Percentiles rank a stretch among this genome's conserved stretches.
Conservation (phyloP, 2,888 invertebrate genomes). For the Helobdella robusta region DNA sequence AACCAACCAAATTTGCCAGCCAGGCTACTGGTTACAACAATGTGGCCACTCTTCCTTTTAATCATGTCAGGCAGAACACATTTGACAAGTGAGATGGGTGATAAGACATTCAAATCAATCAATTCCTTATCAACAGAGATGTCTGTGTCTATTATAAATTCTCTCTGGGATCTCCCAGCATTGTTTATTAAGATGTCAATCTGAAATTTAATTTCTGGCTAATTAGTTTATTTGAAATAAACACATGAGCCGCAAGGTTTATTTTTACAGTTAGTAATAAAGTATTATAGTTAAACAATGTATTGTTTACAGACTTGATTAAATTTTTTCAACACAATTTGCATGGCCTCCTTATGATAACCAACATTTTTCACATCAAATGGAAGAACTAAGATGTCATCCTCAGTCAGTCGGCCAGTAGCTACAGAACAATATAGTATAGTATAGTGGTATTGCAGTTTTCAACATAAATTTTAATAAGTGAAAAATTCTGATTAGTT, state of each 20-base stretch:
- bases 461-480: no score
- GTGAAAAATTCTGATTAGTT: no score
- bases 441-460: no score
- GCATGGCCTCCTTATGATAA: slow-evolving; percentile 57
- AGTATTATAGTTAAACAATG: no score
- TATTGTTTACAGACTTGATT: slow-evolving; percentile 42
- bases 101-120: slow-evolving; percentile 69
- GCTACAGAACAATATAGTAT: slow-evolving; percentile 25
- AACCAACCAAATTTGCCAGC: slow-evolving; percentile 59
- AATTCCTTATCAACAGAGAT: slow-evolving; percentile 63
- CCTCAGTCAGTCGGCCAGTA: slow-evolving; percentile 40
- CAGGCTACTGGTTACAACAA: slow-evolving; percentile 66
- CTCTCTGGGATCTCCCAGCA: slow-evolving; percentile 70
- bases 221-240: background rate
- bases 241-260: background rate
- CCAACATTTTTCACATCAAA: slow-evolving; percentile 60
- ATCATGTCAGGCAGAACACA: slow-evolving; percentile 58
- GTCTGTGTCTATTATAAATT: slow-evolving; percentile 63
- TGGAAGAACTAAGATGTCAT: slow-evolving; percentile 61
- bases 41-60: slow-evolving; percentile 55
- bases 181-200: slow-evolving; percentile 71
- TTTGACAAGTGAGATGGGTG: slow-evolving; percentile 62
- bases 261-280: no score
- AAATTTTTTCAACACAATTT: slow-evolving; percentile 60
- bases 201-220: slow-evolving; percentile 40